Conservation (phyloP, 2,888 invertebrate genomes). For the Choreutis nemorana region DNA sequence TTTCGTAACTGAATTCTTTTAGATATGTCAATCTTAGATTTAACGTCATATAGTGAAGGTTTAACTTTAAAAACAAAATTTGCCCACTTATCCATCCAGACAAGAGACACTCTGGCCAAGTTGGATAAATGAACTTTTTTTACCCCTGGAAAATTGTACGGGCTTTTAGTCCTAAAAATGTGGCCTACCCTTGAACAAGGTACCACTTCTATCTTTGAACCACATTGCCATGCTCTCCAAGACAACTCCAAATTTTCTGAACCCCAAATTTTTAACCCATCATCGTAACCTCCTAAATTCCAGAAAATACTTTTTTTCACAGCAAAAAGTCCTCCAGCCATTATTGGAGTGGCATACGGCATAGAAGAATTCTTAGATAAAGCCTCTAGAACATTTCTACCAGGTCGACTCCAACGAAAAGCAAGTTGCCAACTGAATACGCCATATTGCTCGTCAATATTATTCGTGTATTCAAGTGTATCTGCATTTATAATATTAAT, state of each 20-base stretch:
- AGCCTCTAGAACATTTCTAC: conserved; percentile 69
- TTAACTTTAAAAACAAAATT: conserved; percentile 91
- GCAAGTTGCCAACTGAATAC: conserved; percentile 99
- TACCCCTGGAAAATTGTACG: conserved; percentile 94
- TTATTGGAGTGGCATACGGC: conserved; percentile 83
- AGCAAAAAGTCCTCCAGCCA: conserved; percentile 95
- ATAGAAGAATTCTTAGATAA: conserved; percentile 70
- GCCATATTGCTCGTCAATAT: conserved; percentile 96
- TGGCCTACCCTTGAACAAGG: conserved; percentile 96
- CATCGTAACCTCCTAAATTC: conserved; percentile 80
- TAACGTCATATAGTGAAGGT: conserved; percentile 67
- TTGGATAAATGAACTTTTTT: conserved; percentile 88
- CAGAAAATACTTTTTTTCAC: conserved; percentile 87
- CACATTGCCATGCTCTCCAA: conserved; percentile 96
- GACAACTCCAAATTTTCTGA: conserved; percentile 98
- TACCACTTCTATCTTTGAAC: conserved; percentile 87
- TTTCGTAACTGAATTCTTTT: conserved; percentile 74
- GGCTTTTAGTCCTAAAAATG: conserved; percentile 90
- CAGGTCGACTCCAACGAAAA: conserved; percentile 85
- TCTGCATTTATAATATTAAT: conserved; percentile 87
- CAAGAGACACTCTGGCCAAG: conserved; percentile 90
- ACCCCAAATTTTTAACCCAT: conserved; percentile 91
- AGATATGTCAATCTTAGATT: conserved; percentile 68
- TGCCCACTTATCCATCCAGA: conserved; percentile 99
- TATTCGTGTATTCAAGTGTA: conserved; percentile 93